Evolutionary conservation across 2,113 vertebrate genomes (phyloP), one percentile per base, ranked within the genome.

Genomic region (Nicator chloris): DNA sequence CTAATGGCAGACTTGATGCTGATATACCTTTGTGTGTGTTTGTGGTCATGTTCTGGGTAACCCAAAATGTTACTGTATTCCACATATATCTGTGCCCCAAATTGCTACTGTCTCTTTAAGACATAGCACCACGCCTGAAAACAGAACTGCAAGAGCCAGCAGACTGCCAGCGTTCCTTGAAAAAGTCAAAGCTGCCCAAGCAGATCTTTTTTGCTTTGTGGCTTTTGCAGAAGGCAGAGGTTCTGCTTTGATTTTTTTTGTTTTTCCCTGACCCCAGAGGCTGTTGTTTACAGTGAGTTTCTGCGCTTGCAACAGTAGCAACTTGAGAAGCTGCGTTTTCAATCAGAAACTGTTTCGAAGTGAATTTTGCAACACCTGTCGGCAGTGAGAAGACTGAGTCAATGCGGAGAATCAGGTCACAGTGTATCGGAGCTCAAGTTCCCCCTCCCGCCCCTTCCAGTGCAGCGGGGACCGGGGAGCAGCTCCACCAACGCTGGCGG

Each of bases 1-100:
- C 53, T 93, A 93, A 95, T 79, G 45, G 56, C 28, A 75, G 72
- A 18, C 39, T 84, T 39, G 15, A 76, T 86, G 51, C 49, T 88
- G 75, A 86, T 40, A 72, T 4, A 44, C 24, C n/a, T 93, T 84
- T 90, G 76, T 53, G n/a, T 78, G 5, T 13, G 73, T 65, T 86
- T 54, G 53, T 51, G 54, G 79, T 80, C 78, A 65, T 49, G 56
- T 27, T 33, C 44, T 40, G 22, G 28, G 17, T 61, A 61, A 50
- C 35, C 35, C 45, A 40, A 50, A 77, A 50, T 50, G 37, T 50
- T 61, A 50, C 35, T 50, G 16, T 33, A 49, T 12, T 49, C 12
- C 16, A 15, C 28, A 77, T 13, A 18, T 8, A 18, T 31, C 57
- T 60, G 35, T 50, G 57, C 13, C 16, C 35, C 28, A 77, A 40